Base-by-base conservation (phyloP, 2,113 vertebrate genomes). In the Amphiprion ocellaris region DNA sequence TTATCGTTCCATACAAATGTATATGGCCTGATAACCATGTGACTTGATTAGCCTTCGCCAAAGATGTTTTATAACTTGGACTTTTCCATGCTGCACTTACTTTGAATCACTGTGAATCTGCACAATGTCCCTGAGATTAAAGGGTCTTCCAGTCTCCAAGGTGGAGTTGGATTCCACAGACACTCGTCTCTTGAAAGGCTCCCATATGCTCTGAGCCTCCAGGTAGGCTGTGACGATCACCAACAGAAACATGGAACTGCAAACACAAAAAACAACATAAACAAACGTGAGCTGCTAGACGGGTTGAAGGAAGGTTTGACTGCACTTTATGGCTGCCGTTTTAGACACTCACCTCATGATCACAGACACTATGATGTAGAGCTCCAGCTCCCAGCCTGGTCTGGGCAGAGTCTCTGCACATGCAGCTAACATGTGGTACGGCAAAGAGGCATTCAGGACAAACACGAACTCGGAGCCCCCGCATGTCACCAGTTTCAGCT, bases 151-250 rank as follows among this genome's bases (percentile, higher is more conserved):
- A 39, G 97, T 95, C 91, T 98, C 97, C 94, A 98, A 94, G 84
- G 95, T 92, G 64, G 96, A 95, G 93, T 95, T 97, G 62, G 97
- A 96, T 86, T 99, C 98, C 87, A 97, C 95, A 19, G 96, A 98
- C 21, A 99, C 93, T 3, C 96, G 96, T 91, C 96, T 96, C 88
- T 96, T 96, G 91, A 99, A 99, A 21, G 97, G 97, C 89, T 99
- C 98, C 98, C 98, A 99, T 79, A 98, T 98, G 92, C 97, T 97
- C 94, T 99, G 96, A 87, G 98, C 98, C 94, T 99, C 98, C 93
- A 99, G 92, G 88, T 97, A 99, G 74, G 98, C 97, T 23, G 96
- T 97, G 93, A 95, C 96, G 52, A 99, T 97, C 64, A 98, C 98
- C 93, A 99, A 89, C 79, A 99, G 96, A 91, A 99, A 99, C 91